Base-by-base conservation (phyloP, 2,888 invertebrate genomes). In the Callosobruchus maculatus region DNA sequence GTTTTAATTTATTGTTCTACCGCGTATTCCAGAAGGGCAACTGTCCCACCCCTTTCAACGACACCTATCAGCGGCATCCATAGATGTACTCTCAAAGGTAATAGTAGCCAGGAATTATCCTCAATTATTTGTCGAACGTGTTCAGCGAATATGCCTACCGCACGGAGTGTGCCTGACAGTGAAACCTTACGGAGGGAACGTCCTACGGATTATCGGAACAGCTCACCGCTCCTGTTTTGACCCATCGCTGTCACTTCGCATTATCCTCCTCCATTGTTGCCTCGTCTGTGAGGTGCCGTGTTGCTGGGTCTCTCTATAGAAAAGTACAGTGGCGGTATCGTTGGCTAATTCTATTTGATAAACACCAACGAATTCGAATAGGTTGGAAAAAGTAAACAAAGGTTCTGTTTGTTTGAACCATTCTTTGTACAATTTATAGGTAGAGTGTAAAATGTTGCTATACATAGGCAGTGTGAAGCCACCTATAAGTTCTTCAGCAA, bases 161-260 rank as follows among this genome's bases (percentile, higher is more conserved):
- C 49, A 49, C 1, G 18, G 49, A 49, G 49, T 49, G 49, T 49
- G 49, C 13, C 49, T 49, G 49, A 18, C 13, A 49, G 49, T 49
- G 49, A 49, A 49, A 49, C 18, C 49, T 13, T 49, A 49, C 9
- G 49, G 49, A 49, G 3, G 18, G 49, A 5, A 18, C 13, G 49
- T 49, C 49, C 49, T 49, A 49, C 49, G 13, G 30, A 18, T 1
- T 49, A 49, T 49, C 18, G 13, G 49, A 49, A 7, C 49, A 49
- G 49, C 13, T 13, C 49, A 49, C 49, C 49, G 49, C 18, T 49
- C 49, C 49, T 49, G 18, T 70, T 70, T 70, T 70, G 22, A 70
- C 20, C 21, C 70, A 70, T 70, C 70, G 21, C 70, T 70, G 70
- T 70, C 70, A 21, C 20, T 26, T 70, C 70, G 70, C 13, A 70